phyloP scores from a whole-genome alignment of 2,113 vertebrate genomes.

The Syngnathus floridae region DNA sequence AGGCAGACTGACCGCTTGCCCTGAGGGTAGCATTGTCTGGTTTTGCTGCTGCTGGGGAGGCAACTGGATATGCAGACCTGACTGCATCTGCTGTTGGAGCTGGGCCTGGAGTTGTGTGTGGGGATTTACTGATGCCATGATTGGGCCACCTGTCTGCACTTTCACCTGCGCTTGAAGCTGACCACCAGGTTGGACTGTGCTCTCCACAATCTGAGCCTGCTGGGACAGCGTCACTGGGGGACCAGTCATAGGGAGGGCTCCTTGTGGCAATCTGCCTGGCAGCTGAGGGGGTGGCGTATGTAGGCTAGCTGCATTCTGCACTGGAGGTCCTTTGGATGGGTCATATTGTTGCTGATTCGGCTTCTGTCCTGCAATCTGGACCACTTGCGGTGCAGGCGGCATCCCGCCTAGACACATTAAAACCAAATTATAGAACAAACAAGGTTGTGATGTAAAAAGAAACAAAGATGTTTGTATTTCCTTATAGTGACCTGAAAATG shows the following conservation, averaged over 20 bases:
- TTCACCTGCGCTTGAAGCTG: conserved; percentile 77
- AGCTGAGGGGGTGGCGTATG: conserved; percentile 79
- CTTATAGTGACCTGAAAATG: background rate
- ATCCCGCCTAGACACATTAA: conserved; percentile 74
- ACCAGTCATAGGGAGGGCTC: conserved; percentile 66
- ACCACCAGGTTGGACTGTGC: conserved; percentile 49
- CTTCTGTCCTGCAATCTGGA: conserved; percentile 78
- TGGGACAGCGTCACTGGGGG: conserved; percentile 76
- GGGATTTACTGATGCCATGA: conserved; percentile 66
- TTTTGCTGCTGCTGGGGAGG: conserved; percentile 69
- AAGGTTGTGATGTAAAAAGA: conserved; percentile 40
- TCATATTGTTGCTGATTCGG: conserved; percentile 82
- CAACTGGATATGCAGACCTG: conserved; percentile 74
- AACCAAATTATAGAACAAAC: conserved; percentile 46
- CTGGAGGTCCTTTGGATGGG: conserved; percentile 86
- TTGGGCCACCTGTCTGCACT: conserved; percentile 62
- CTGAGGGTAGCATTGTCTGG: conserved; percentile 68
- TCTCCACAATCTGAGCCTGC: conserved; percentile 73
- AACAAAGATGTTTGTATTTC: conserved; percentile 5
- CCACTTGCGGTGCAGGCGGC: conserved; percentile 71
- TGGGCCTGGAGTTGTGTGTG: conserved; percentile 76
- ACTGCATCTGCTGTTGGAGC: conserved; percentile 76
- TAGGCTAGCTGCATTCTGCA: conserved; percentile 79
- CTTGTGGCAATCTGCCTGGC: conserved; percentile 72
- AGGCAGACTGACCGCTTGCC: conserved; percentile 65